Base-by-base conservation (phyloP, 1,140 invertebrate species). In the Trachymyrmex cornetzi region DNA sequence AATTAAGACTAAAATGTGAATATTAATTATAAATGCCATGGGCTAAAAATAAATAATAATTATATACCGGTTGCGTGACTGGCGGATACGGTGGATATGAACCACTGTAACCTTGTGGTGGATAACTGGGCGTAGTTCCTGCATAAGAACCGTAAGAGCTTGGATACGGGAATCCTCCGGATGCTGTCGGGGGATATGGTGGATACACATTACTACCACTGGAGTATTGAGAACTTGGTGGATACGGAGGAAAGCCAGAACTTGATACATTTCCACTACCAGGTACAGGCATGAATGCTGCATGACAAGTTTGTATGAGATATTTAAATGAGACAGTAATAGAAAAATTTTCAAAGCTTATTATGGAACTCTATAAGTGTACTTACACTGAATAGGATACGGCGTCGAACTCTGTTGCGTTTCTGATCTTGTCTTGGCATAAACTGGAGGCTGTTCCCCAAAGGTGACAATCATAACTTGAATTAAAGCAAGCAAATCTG, bases 391-490 rank as follows among this genome's bases (percentile, higher is more conserved):
- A 89, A 94, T 93, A 7, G 97, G 97, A 94, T 97, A 97, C n/a
- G 97, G 96, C 7, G 96, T 93, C 75, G 95, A 75, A 67, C 75
- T 77, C 77, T 93, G 92, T 87, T 93, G 87, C 71, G 92, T 89
- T 69, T 95, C 95, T 84, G 95, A 94, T 93, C 96, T 96, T 48
- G 96, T 95, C 93, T 97, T 97, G 1, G 98, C 96, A 96, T 98
- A 99, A 0, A 99, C 99, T 44, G 99, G 99, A 75, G 99, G 99
- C 89, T 98, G 96, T 85, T 99, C 99, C 53, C 99, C 98, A 96
- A 99, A 99, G 34, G 98, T 98, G 71, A 97, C 96, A 79, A 98
- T 98, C 97, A 99, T 98, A 53, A 99, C 97, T 96, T 99, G 98
- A 91, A 99, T 98, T 12, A 99, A 95, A 44, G 97, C 97, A 7